Conservation (phyloP, 2,888 invertebrate species). For the Philopedon plagiatum region DNA sequence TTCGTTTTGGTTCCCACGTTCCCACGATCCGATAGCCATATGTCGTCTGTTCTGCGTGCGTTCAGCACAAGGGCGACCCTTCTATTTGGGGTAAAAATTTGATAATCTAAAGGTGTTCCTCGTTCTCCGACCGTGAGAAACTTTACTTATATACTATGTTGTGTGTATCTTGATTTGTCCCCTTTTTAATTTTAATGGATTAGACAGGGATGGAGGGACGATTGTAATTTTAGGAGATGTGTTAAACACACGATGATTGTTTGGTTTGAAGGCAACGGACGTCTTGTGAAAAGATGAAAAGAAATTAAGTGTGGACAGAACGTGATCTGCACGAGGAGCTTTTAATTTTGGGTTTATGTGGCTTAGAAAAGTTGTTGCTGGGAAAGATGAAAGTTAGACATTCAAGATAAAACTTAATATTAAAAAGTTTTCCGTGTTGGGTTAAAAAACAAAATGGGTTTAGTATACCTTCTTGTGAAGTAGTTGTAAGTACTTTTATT, state of each 20-base stretch:
- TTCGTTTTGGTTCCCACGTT: conserved; percentile 61
- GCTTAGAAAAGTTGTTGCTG: not conserved
- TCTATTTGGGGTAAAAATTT: conserved; percentile 55
- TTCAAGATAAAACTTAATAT: no score
- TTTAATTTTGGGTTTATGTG: conserved; percentile 10
- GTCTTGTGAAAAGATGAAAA: conserved; percentile 30
- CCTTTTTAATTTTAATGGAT: conserved; percentile 50
- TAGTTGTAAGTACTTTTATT: no score
- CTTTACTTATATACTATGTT: conserved; percentile 31
- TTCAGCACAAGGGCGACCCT: conserved; percentile 56
- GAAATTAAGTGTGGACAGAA: conserved; percentile 58
- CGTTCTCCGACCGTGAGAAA: conserved; percentile 58
- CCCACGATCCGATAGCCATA: conserved; percentile 65
- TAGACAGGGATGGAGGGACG: conserved; percentile 21
- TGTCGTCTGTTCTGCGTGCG: conserved; percentile 60
- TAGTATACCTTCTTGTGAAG: no score
- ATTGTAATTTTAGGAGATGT: conserved; percentile 51
- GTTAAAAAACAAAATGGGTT: no score
- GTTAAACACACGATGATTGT: conserved; percentile 56
- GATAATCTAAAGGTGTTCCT: conserved; percentile 62
- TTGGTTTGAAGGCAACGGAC: conserved; percentile 40
- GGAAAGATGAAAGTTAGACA: no score
- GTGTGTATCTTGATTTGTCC: conserved; percentile 26
- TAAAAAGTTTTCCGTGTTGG: no score
- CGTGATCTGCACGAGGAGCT: conserved; percentile 57